These are phyloP conservation scores for Merluccius polli DNA, from an alignment of 2,797 vertebrate genomes.

Conservation along the genomic window DNA sequence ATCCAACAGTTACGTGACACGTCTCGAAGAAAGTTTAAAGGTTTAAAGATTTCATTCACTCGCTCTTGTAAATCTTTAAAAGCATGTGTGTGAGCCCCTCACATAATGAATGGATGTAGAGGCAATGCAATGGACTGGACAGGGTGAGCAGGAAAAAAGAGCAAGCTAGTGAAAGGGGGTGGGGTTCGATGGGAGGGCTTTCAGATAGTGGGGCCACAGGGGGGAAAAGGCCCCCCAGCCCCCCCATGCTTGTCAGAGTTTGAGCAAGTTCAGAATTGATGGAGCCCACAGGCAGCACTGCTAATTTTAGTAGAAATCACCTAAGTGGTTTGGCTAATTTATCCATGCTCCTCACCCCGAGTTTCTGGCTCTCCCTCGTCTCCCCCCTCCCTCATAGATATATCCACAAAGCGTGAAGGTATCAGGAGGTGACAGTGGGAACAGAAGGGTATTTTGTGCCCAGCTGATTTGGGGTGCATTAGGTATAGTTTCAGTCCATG, in stretches of 20 bases:
- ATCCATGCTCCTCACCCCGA: conserved; percentile 72
- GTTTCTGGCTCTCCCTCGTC: conserved; percentile 56
- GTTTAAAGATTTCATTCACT: too few species aligned
- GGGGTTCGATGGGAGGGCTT: conserved; percentile 44
- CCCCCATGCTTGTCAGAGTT: conserved; percentile 73
- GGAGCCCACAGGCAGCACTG: conserved; percentile 72
- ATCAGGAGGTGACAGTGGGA: conserved; percentile 72
- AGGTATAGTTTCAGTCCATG: conserved; percentile 50
- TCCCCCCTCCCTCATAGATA: conserved; percentile 54
- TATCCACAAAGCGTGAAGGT: conserved; percentile 71
- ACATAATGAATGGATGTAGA: conserved; percentile 24
- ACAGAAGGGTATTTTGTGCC: conserved; percentile 79
- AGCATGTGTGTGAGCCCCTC: not conserved
- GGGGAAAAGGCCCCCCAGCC: conserved; percentile 23
- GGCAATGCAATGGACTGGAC: conserved; percentile 38
- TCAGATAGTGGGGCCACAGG: conserved; percentile 54
- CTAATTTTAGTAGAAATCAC: conserved; percentile 79
- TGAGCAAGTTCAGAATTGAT: conserved; percentile 74
- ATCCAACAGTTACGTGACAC: not conserved
- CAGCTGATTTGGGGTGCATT: conserved; percentile 66
- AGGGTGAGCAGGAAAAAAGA: not conserved
- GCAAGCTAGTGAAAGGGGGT: not conserved
- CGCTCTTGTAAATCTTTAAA: too few species aligned
- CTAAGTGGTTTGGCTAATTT: conserved; percentile 80
- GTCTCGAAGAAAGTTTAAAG: not conserved